Base-by-base conservation (phyloP, 2,797 vertebrate genomes). In the Erpetoichthys calabaricus region DNA sequence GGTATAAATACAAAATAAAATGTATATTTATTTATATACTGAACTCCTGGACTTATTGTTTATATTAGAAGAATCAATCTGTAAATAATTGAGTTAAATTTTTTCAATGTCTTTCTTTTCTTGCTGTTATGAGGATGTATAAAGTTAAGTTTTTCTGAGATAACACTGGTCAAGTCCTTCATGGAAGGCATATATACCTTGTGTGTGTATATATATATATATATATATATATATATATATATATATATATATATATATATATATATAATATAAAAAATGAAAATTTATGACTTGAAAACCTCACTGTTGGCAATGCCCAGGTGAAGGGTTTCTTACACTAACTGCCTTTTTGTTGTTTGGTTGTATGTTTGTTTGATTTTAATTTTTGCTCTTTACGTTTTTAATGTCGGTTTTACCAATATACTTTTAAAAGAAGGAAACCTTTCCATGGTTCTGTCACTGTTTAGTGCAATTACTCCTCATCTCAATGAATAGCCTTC, bases 51-150 rank as follows among this genome's bases (percentile, higher is more conserved):
- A 42, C 85, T 84, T 85, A 85, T 46, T 54, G 59, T 56, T 51
- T 56, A 83, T 85, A 83, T 85, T 81, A 83, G 80, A 81, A 77
- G 82, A 72, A 76, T 81, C 63, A 63, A 64, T 58, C 73, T 95
- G 90, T 91, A 94, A 83, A 94, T 95, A 92, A 87, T 82, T 74
- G 82, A 88, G 88, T 85, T 80, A 75, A 79, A 82, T 66, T 78
- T 83, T 3, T 49, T 49, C n/a, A 7, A 7, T 49, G 51, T 44
- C 43, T 62, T 60, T 53, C 59, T 53, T 86, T 76, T 83, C 81
- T 83, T 78, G 73, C 78, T 76, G 82, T 83, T 83, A 79, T 81
- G 83, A 79, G 85, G 69, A 60, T 82, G 75, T 81, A 79, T 76
- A 81, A 73, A 80, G 80, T 82, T 83, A 69, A 75, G 77, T 81